phyloP scores from a whole-genome alignment of 2,888 invertebrate genomes.

The Drosophila vallismaia region DNA sequence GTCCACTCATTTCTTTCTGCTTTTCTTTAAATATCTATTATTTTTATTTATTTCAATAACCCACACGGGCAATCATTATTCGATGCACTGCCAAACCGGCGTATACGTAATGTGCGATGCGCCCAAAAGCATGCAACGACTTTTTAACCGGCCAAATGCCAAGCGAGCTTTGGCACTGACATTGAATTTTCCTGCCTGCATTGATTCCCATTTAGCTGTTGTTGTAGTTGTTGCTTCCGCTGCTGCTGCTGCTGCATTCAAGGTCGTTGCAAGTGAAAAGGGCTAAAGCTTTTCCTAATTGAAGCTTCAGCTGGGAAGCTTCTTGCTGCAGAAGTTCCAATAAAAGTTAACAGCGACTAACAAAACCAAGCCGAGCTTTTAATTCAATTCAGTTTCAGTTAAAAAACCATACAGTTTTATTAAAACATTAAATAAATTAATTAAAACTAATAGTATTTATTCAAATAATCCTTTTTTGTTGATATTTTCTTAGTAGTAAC shows the following conservation, averaged over 20 bases:
- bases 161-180: constrained; percentile 63
- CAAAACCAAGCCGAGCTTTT: constrained; percentile 16
- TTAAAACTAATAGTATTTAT: background rate
- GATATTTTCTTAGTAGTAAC: background rate
- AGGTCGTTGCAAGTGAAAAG: constrained; percentile 53
- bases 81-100: constrained; percentile 11
- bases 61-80: constrained; percentile 11
- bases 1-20: background rate
- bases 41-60: constrained; percentile 29
- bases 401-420: background rate
- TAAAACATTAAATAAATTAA: background rate
- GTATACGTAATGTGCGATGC: constrained; percentile 37
- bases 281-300: constrained; percentile 46
- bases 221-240: constrained; percentile 22
- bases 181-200: constrained; percentile 63
- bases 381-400: too few relatives aligned
- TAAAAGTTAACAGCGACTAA: background rate
- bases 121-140: constrained; percentile 42
- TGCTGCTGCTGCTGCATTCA: constrained; percentile 42
- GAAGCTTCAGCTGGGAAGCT: constrained; percentile 5
- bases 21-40: constrained; percentile 1
- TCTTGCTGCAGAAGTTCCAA: constrained; percentile 4
- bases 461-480: background rate
- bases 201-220: constrained; percentile 54
- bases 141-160: constrained; percentile 22